Evolutionary conservation across 2,888 invertebrate genomes (phyloP).

Genomic region (Stratiomys singularior): DNA sequence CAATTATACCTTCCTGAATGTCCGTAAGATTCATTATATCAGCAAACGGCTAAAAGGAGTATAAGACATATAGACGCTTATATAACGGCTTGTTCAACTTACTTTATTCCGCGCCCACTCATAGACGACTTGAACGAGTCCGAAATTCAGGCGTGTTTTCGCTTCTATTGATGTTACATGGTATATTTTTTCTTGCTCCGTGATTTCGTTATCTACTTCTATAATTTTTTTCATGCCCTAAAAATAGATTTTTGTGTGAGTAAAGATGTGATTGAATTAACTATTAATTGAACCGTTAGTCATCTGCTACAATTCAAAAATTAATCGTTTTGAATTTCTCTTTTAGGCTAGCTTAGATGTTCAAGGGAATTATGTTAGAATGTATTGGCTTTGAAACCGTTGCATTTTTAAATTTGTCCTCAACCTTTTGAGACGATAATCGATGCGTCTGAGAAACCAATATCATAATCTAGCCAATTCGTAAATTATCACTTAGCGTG

Average conservation of each 20-base stretch:
- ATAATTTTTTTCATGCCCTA: constrained; percentile 79
- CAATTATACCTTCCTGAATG: constrained; percentile 97
- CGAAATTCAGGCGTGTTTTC: constrained; percentile 82
- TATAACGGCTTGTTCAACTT: constrained; percentile 50
- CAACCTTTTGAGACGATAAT: too few species aligned
- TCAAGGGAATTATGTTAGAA: too few species aligned
- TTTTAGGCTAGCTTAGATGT: too few species aligned
- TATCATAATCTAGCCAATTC: too few species aligned
- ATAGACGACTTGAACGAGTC: constrained; percentile 92
- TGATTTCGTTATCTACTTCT: constrained; percentile 75
- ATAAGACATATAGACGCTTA: background rate
- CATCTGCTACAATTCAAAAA: too few species aligned
- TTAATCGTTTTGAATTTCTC: too few species aligned
- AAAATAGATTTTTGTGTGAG: constrained; percentile 51
- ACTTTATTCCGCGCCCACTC: constrained; percentile 94
- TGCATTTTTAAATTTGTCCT: too few species aligned
- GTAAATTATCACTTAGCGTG: too few species aligned
- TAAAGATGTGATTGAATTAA: too few species aligned
- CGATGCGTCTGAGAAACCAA: too few species aligned
- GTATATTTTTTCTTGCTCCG: constrained; percentile 69
- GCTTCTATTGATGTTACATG: constrained; percentile 61
- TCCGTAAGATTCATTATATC: constrained; percentile 89
- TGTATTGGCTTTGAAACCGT: too few species aligned
- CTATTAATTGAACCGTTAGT: too few species aligned
- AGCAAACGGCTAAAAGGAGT: constrained; percentile 78